Evolutionary conservation across 2,797 vertebrate species (phyloP), one percentile per base, ranked within the genome.

Genomic region (Pelodytes ibericus): DNA sequence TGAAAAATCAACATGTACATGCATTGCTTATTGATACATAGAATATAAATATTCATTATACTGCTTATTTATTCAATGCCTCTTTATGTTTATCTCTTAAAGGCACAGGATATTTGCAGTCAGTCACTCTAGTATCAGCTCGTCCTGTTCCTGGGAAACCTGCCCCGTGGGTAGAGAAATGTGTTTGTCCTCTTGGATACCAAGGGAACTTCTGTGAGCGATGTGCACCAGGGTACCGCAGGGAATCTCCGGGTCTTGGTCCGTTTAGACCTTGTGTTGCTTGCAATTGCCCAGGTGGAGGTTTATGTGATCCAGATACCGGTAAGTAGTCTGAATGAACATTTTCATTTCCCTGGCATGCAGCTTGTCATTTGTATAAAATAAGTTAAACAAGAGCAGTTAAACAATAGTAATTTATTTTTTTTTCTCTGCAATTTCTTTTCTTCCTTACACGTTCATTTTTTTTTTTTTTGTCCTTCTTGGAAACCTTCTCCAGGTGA

Each of bases 101-200:
- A 99, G 97, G 95, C 31, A 95, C 93, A 0, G 96, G 95, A 57
- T 96, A 96, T 88, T 83, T 99, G 0, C 93, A 96, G 80, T 90
- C 95, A 0, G 88, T 98, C 69, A 85, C 83, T 41, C 83, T 99
- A 81, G 84, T 92, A 74, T 95, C 95, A 0, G 97, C 96, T 0
- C 92, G 53, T 16, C 90, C 85, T 0, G 33, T 78, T 0, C 16
- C 82, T 0, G 95, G 95, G 0, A 30, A 59, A 2, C 90, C 89
- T 0, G 97, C 95, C 0, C 57, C 31, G 1, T 99, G 98, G 98
- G 96, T 99, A 16, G 91, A 93, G 84, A 87, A 2, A 9, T 99
- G 98, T 44, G 56, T 61, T 18, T 99, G 98, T 72, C 95, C 94
- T 0, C 3, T 0, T 0, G 94, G 90, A 0, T 91, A 95, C 63